Percentiles rank a stretch among this genome's conserved stretches.
These are phyloP conservation scores for Orthonevra nobilis DNA, from an alignment of 2,888 invertebrate genomes.

Conservation along the genomic window DNA sequence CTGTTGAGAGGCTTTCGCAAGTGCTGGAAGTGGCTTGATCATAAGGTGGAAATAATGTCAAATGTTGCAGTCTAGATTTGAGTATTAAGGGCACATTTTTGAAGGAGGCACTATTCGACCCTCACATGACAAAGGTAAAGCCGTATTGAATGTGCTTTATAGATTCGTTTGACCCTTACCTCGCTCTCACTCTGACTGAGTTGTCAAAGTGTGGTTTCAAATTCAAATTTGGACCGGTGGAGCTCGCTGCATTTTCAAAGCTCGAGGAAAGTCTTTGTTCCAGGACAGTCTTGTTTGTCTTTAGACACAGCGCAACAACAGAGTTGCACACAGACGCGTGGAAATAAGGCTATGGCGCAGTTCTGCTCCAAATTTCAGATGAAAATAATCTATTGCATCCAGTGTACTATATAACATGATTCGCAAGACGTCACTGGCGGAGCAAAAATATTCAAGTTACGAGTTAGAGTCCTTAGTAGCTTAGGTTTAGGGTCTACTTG, in stretches of 20 bases:
- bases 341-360: not conserved
- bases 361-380: not conserved
- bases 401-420: constrained; percentile 3
- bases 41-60: too few relatives aligned
- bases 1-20: too few relatives aligned
- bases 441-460: not conserved
- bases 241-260: too few relatives aligned
- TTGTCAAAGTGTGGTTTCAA: not conserved
- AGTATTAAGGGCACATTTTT: too few relatives aligned
- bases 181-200: not conserved
- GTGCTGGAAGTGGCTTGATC: too few relatives aligned
- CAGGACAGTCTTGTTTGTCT: not conserved
- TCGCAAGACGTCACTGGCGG: not conserved
- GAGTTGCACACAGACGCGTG: not conserved
- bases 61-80: too few relatives aligned
- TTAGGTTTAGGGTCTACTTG: too few relatives aligned
- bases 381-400: not conserved
- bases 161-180: too few relatives aligned
- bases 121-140: too few relatives aligned
- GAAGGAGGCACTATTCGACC: too few relatives aligned
- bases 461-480: not conserved
- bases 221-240: too few relatives aligned
- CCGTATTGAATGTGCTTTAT: too few relatives aligned
- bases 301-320: not conserved
- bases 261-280: not conserved